Evolutionary conservation across 1,140 invertebrate species (phyloP), one percentile per base, ranked within the genome.

Genomic region (Aricia agestis): DNA sequence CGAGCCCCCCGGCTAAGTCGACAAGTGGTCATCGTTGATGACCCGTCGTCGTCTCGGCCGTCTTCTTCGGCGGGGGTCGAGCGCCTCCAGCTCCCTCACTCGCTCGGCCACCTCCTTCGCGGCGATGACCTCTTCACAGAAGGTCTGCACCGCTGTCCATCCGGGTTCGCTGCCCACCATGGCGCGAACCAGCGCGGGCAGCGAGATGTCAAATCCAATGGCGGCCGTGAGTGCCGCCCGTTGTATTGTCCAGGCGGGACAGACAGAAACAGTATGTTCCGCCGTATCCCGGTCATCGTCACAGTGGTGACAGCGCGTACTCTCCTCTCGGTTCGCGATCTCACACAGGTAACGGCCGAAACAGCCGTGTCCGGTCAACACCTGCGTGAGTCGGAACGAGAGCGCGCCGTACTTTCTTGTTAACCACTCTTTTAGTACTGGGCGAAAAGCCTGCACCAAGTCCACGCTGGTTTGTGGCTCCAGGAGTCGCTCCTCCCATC

Each of bases 151-250:
- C n/a, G 36, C 57, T 9, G 42, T 72, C 66, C 72, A 73, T 1
- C 41, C 11, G 2, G 41, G 11, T n/a, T 68, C 65, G 1, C 68
- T 52, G 11, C n/a, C 17, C 19, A 72, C 41, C 74, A 75, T 72
- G 9, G 68, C 59, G 0, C 18, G 32, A 11, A 75, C 36, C 1
- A 75, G 17, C 15, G 71, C 66, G 41, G 69, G 63, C 32, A 71
- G 58, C 1, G 69, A 73, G 18, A 69, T 69, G 65, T 76, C 63
- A 6, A 10, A 7, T 36, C 72, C 72, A 6, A 73, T 69, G 11
- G 32, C 25, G 32, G 69, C 25, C 25, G 25, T 25, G 25, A 25
- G 25, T 0, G 25, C 25, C 25, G 25, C 25, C 25, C 25, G 25
- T 59, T 70, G 41, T 1, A 6, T 3, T 10, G 9, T 19, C 70